phyloP scores from a whole-genome alignment of 2,888 invertebrate genomes.

The Malachius bipustulatus region DNA sequence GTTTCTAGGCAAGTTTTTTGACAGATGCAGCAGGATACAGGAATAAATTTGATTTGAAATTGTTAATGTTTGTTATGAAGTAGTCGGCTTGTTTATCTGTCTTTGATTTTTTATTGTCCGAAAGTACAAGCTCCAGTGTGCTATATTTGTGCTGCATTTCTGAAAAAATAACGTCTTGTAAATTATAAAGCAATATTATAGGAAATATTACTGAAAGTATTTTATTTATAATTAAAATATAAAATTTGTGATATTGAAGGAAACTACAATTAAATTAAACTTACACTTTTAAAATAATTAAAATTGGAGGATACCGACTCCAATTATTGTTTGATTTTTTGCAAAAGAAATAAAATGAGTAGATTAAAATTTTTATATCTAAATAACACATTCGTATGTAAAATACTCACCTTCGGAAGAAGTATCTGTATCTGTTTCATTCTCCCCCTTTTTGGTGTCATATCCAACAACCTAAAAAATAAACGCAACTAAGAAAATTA shows the following conservation, averaged over 20 bases:
- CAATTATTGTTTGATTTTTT: too few relatives aligned
- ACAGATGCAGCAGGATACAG: constrained; percentile 13
- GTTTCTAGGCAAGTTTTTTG: too few relatives aligned
- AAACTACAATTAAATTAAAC: too few relatives aligned
- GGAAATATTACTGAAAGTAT: neutral
- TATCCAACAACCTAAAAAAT: constrained; percentile 17
- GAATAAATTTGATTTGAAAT: constrained; percentile 14
- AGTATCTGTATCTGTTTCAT: neutral
- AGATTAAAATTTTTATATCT: too few relatives aligned
- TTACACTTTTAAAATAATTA: too few relatives aligned
- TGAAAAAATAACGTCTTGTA: constrained; percentile 5
- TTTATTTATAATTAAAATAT: too few relatives aligned
- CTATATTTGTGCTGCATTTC: neutral
- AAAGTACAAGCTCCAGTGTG: constrained; percentile 8
- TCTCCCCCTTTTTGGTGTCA: constrained; percentile 10
- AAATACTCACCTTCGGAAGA: too few relatives aligned
- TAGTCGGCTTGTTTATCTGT: constrained; percentile 11
- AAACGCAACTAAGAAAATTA: neutral
- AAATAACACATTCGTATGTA: too few relatives aligned
- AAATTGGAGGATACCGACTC: too few relatives aligned
- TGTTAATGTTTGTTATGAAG: constrained; percentile 16
- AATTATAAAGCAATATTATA: neutral
- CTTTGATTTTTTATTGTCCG: constrained; percentile 8
- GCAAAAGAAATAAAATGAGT: too few relatives aligned
- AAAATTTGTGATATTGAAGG: too few relatives aligned